phyloP scores from a whole-genome alignment of 2,113 vertebrate genomes.

The Brachyhypopomus occidentalis region DNA sequence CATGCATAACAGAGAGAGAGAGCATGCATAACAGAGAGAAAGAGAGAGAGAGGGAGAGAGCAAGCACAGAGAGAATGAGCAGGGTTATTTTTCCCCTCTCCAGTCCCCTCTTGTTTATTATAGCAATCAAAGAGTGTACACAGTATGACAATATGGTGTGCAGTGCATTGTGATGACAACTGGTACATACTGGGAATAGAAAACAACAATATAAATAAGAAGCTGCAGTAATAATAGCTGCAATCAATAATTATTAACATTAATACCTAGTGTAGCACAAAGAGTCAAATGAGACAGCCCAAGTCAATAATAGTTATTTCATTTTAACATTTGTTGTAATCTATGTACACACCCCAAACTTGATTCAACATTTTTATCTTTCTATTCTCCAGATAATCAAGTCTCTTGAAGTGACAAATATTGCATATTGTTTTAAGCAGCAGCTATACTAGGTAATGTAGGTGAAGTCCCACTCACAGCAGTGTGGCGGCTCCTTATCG shows the following conservation, averaged over 20 bases:
- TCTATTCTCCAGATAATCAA: no score
- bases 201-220: not conserved
- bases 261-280: not conserved
- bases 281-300: not conserved
- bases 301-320: not conserved
- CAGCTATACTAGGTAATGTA: no score
- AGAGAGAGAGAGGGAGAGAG: not conserved
- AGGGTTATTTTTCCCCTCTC: not conserved
- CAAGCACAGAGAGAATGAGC: not conserved
- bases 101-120: no score
- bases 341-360: no score
- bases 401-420: no score
- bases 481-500: no score
- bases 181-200: not conserved
- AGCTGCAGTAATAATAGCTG: not conserved
- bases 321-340: no score
- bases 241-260: not conserved
- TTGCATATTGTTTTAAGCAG: no score
- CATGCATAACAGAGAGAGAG: no score
- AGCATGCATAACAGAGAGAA: not conserved
- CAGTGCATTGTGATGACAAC: not conserved
- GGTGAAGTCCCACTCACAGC: no score
- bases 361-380: no score
- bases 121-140: not conserved
- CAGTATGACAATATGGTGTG: not conserved